Evolutionary conservation across 2,797 vertebrate genomes (phyloP), one percentile per base, ranked within the genome.

Genomic region (Nasua narica): DNA sequence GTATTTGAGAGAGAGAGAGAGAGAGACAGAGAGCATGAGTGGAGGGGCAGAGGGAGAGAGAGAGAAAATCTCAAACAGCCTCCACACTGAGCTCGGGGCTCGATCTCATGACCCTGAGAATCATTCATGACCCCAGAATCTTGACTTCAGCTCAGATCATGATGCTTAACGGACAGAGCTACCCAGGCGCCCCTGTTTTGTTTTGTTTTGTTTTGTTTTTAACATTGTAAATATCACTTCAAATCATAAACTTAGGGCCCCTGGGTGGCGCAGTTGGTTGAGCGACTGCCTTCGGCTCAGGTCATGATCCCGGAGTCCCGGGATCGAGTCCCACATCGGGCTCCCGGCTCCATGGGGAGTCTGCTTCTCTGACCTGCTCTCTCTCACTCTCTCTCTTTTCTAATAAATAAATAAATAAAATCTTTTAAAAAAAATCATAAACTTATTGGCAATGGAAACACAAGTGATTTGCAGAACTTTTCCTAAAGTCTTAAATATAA

Each of bases 161-260:
- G 9, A 67, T 67, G n/a, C 65, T 67, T 67, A 67, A 35, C n/a
- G 3, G 2, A 35, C 0, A 0, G 65, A 67, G 18, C 65, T 18
- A 67, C 18, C 9, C 18, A 67, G 18, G 65, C 1, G 1, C 9
- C n/a, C n/a, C 65, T 35, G 65, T n/a, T 16, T 18, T 5, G 6
- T n/a, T 25, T 15, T 16, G 50, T 32, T 62, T 62, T 32, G 62
- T 76, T 5, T 58, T 58, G 23, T 82, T 82, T 76, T 0, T 69
- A 83, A 87, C 23, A 65, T 52, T 65, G 21, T 85, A 88, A 70
- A 58, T 52, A 78, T 40, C 69, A 74, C 40, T 14, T 52, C 19
- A 56, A 76, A 50, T 46, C 81, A 87, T 35, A 60, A 56, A 48
- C 3, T 27, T 62, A 1, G n/a, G n/a, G n/a, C n/a, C n/a, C n/a